These are phyloP conservation scores for Liparis tanakae DNA, from an alignment of 2,797 vertebrate genomes.

Conservation along the genomic window DNA sequence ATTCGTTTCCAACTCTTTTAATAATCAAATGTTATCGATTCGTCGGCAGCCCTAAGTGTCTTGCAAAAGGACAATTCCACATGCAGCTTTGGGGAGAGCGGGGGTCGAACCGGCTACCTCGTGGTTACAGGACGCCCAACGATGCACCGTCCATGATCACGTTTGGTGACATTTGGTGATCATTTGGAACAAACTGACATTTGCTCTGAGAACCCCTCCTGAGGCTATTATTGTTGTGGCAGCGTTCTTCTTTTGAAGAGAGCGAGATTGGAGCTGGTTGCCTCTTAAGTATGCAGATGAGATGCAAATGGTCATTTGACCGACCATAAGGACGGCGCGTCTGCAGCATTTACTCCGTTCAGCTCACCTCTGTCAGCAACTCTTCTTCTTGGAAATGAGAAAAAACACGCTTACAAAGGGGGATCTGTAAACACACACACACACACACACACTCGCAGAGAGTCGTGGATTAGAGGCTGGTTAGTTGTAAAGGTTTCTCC, in stretches of 20 bases:
- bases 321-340: constrained; percentile 40
- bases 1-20: too few relatives aligned
- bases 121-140: too few relatives aligned
- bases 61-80: too few relatives aligned
- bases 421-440: constrained; percentile 5
- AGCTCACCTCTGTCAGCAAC: constrained; percentile 18
- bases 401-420: constrained; percentile 4
- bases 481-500: constrained; percentile 31
- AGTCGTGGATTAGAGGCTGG: constrained; percentile 30
- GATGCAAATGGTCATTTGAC: constrained; percentile 46
- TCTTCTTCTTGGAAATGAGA: constrained; percentile 23
- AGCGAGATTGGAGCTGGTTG: constrained; percentile 6
- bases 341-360: constrained; percentile 20
- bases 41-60: too few relatives aligned
- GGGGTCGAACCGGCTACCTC: too few relatives aligned
- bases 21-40: too few relatives aligned
- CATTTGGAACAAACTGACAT: neutral
- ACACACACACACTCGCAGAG: constrained; percentile 4
- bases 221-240: neutral
- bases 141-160: too few relatives aligned
- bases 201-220: neutral
- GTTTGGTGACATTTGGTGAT: neutral
- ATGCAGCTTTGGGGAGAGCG: too few relatives aligned
- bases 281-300: constrained; percentile 55
- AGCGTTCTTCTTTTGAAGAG: neutral